Conservation (phyloP, 2,797 vertebrate genomes). For the Siniperca scherzeri region DNA sequence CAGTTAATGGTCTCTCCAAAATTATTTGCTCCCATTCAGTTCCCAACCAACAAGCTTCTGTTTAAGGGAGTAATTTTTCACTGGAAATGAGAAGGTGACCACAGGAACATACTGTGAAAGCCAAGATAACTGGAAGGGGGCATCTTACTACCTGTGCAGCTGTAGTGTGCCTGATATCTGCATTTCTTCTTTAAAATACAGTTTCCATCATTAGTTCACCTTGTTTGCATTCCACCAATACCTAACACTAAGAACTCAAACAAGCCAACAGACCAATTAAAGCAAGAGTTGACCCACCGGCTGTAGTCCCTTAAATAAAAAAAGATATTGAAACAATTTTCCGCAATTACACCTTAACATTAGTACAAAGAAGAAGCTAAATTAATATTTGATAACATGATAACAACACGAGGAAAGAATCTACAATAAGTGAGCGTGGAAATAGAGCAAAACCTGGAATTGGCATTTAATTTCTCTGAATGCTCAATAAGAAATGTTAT, state of each 20-base stretch:
- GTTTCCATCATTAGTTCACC: not conserved
- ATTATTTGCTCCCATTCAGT: not conserved
- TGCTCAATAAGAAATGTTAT: not conserved
- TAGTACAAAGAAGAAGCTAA: not conserved
- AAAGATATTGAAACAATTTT: too few species aligned
- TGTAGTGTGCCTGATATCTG: not conserved
- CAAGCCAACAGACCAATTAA: not conserved
- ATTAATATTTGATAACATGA: not conserved
- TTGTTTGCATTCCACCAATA: not conserved
- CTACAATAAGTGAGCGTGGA: not conserved
- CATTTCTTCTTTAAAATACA: not conserved
- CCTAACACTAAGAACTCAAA: not conserved
- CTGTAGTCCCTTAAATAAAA: not conserved
- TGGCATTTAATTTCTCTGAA: not conserved
- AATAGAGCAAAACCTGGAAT: not conserved
- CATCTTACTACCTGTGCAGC: not conserved
- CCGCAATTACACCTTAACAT: not conserved
- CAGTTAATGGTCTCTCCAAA: not conserved
- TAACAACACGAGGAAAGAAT: not conserved
- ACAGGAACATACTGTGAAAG: not conserved
- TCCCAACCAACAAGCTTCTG: not conserved
- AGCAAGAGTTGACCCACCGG: not conserved
- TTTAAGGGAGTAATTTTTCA: not conserved
- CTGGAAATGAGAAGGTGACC: slow-evolving; percentile 11
- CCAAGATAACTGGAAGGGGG: not conserved